Conservation (phyloP, 2,797 vertebrate genomes). For the Fundulus diaphanus region DNA sequence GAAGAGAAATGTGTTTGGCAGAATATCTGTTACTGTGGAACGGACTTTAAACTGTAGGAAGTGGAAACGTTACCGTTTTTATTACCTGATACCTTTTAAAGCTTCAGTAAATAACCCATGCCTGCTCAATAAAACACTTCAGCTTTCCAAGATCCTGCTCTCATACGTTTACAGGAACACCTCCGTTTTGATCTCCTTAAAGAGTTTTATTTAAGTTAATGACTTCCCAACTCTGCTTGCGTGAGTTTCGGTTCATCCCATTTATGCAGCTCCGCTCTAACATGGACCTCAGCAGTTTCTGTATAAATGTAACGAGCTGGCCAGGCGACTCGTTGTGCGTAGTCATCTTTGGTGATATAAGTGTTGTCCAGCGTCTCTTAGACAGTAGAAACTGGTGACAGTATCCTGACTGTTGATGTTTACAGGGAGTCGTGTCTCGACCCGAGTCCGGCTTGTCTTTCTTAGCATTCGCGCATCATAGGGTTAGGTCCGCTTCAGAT, state of each 20-base stretch:
- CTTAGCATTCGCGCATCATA: constrained; percentile 47
- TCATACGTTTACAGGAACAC: neutral
- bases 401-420: constrained; percentile 68
- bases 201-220: constrained; percentile 17
- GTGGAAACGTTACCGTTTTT: neutral
- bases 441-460: constrained; percentile 56
- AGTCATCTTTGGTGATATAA: constrained; percentile 69
- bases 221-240: constrained; percentile 52
- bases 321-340: constrained; percentile 54
- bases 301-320: constrained; percentile 64
- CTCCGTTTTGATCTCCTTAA: neutral
- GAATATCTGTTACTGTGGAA: neutral
- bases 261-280: constrained; percentile 59
- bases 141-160: neutral
- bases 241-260: constrained; percentile 55
- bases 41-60: neutral
- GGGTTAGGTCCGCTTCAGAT: neutral
- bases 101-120: neutral
- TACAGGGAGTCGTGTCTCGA: constrained; percentile 74
- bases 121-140: neutral
- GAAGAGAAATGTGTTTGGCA: too few relatives aligned
- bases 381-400: constrained; percentile 48
- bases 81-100: neutral
- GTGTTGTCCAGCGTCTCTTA: constrained; percentile 76
- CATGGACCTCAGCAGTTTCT: constrained; percentile 54